Evolutionary conservation across 2,797 vertebrate species (phyloP), one percentile per base, ranked within the genome.

Genomic region (Brachymystax lenok): DNA sequence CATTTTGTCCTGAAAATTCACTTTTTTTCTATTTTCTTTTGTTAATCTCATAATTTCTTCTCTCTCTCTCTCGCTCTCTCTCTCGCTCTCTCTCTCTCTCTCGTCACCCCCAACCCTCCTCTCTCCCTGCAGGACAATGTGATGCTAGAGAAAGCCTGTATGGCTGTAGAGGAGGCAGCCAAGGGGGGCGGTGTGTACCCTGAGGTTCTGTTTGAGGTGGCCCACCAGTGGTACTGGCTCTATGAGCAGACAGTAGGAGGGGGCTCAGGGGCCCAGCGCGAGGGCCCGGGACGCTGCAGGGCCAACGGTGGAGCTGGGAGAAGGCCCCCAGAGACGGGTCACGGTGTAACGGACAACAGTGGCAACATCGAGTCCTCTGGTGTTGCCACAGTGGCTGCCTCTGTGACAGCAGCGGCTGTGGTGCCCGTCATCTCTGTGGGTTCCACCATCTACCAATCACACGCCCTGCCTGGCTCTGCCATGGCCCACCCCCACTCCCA

Each of bases 151-250:
- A 99, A 99, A 87, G 98, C 98, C 51, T 99, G 98, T 85, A 96
- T 99, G 96, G 98, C 98, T 0, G 98, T 99, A 35, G 98, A 99
- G 86, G 98, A 99, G 88, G 98, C 98, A 0, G 98, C 98, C 28
- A 99, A 99, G 90, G 98, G 98, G 56, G 98, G 98, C 7, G 98
- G 98, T 0, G 98, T 99, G 8, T 99, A 99, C 88, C 98, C 98
- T 0, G 98, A 99, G 93, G 98, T 99, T 30, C 94, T 99, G 77
- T 99, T 99, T 74, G 98, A 99, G 92, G 98, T 99, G 85, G 98
- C 98, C 80, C 98, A 99, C 87, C 98, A 99, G 93, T 99, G 98
- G 98, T 99, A 99, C 90, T 99, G 98, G 98, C 93, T 99, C 13
- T 99, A 98, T 0, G 98, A 99, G 88, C 98, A 99, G 90, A 98